Percentiles rank a stretch among this genome's conserved stretches.
Conservation (phyloP, 2,113 vertebrate genomes). For the rabbit (Oryctolagus cuniculus) region DNA sequence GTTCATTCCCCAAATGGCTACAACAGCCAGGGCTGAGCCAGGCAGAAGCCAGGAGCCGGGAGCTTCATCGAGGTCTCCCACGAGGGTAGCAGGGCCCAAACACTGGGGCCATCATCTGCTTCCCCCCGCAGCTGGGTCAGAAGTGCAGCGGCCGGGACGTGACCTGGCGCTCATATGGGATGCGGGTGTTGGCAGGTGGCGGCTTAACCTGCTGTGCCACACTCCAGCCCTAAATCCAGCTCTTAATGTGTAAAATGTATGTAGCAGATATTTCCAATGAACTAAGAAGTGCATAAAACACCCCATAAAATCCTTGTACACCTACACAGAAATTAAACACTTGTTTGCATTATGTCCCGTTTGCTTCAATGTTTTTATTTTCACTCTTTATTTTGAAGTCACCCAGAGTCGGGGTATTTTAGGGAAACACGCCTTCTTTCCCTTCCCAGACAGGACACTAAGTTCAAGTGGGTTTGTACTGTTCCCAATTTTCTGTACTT, state of each 20-base stretch:
- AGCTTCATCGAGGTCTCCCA: no score
- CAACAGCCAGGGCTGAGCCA: no score
- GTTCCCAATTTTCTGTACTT: not conserved
- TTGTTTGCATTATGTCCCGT: slow-evolving; percentile 12
- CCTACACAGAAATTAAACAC: not conserved
- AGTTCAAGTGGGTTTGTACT: not conserved
- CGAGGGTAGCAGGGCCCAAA: no score
- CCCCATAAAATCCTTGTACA: slow-evolving; percentile 16
- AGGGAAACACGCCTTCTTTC: not conserved
- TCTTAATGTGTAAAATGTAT: slow-evolving; percentile 40
- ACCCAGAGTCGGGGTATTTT: not conserved
- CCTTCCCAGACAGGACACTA: not conserved
- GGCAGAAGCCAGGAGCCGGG: no score
- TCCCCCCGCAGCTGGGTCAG: no score
- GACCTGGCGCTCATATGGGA: no score
- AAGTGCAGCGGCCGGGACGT: no score
- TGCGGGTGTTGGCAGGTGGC: no score
- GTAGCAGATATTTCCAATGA: slow-evolving; percentile 45
- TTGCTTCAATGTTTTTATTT: slow-evolving; percentile 3
- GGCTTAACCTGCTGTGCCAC: no score
- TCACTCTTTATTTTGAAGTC: slow-evolving; percentile 51
- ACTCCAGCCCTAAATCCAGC: not conserved
- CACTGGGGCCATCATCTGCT: no score
- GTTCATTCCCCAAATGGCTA: no score
- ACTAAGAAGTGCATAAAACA: slow-evolving; percentile 46